Evolutionary conservation across 2,797 vertebrate genomes (phyloP), one percentile per base, ranked within the genome.

Genomic region (Muraenolepis orangiensis): DNA sequence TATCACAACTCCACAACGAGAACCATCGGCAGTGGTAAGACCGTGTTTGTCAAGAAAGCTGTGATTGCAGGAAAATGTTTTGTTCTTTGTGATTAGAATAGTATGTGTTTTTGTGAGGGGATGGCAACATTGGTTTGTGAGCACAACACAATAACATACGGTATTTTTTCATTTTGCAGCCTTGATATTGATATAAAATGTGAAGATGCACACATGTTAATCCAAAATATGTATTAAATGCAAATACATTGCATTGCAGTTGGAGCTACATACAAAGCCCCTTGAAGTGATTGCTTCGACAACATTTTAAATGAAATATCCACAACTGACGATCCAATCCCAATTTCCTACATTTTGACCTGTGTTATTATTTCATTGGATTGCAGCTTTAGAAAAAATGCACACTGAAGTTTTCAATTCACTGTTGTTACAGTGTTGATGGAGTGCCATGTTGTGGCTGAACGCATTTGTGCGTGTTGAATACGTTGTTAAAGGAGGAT

Each of bases 351-450:
- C 18, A 51, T 16, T 51, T 51, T 51, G 18, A 34, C 0, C 57
- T 12, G 36, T 0, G 1, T 75, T 73, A 38, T 70, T 75, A 75
- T 76, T 31, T 77, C 74, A 70, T 6, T 7, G 36, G 67, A 71
- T 78, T 34, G 32, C 30, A 30, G 26, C 74, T 74, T 74, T 36
- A 16, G 26, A 30, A 73, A 6, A 40, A 46, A 6, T 0, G 40
- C 40, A 42, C 40, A 42, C 40, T 4, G 13, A 42, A 42, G 13
- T 1, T 18, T 46, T 14, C 20, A 6, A 10, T 57, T n/a, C 51
- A n/a, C 20, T 23, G 23, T n/a, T 57, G 7, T 23, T 57, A n/a
- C 46, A n/a, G 51, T 57, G n/a, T 57, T 57, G 20, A n/a, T 18
- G 51, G 51, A n/a, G 20, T 8, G 1, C 10, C 51, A 8, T 23